Evolutionary conservation across 2,113 vertebrate genomes (phyloP).

Genomic region (Antigone vipio): DNA sequence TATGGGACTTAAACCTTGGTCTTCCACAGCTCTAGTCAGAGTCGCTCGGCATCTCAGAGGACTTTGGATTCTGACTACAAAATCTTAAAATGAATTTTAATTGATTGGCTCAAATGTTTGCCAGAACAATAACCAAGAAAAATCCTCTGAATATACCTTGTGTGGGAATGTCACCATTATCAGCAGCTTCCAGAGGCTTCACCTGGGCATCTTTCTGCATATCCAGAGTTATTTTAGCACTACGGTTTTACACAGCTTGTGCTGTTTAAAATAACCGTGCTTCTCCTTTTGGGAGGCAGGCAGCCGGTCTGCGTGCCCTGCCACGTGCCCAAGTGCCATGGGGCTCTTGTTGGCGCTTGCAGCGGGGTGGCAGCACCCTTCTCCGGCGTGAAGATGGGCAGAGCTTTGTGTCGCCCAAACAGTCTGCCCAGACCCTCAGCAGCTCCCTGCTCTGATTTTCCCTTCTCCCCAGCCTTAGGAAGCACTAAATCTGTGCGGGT

Average conservation of each 20-base stretch:
- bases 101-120: not conserved
- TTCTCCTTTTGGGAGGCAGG: not conserved
- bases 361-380: not conserved
- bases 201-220: not conserved
- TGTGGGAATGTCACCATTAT: not conserved
- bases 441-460: not conserved
- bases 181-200: not conserved
- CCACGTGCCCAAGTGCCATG: not conserved
- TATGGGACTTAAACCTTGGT: constrained; percentile 44
- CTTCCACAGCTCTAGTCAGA: not conserved
- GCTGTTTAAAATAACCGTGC: not conserved
- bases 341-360: not conserved
- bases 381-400: not conserved
- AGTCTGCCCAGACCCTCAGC: not conserved
- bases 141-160: not conserved
- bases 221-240: not conserved
- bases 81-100: constrained; percentile 5
- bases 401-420: not conserved
- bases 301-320: not conserved
- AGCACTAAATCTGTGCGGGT: not conserved
- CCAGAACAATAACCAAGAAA: not conserved
- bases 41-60: not conserved
- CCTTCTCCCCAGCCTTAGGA: not conserved
- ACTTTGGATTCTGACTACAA: not conserved
- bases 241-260: not conserved